These are phyloP conservation scores for Tenodera sinensis DNA, from an alignment of 2,888 invertebrate species.

Conservation along the genomic window DNA sequence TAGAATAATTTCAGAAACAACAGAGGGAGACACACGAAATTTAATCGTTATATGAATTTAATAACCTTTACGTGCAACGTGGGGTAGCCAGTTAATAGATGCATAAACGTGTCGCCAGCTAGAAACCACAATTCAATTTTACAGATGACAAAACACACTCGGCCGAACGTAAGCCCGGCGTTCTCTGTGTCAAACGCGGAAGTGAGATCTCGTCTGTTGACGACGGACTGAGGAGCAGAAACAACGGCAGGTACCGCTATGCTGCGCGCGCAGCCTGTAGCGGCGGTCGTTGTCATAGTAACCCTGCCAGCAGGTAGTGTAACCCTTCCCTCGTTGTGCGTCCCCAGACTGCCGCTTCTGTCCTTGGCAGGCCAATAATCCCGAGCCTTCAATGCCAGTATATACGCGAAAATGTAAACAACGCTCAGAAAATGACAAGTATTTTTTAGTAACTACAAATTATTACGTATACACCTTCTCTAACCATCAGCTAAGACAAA, in stretches of 20 bases:
- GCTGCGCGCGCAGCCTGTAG: constrained; percentile 4
- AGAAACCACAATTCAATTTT: too few relatives aligned
- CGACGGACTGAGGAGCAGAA: not conserved
- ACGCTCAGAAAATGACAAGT: not conserved
- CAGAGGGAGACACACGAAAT: too few relatives aligned
- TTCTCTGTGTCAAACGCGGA: not conserved
- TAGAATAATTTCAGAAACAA: too few relatives aligned
- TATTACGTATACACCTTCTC: too few relatives aligned
- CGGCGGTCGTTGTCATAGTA: not conserved
- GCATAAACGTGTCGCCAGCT: too few relatives aligned
- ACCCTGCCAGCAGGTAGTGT: not conserved
- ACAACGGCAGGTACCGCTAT: not conserved
- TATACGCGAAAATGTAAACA: not conserved
- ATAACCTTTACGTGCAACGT: too few relatives aligned
- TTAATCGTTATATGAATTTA: too few relatives aligned
- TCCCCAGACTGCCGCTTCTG: not conserved
- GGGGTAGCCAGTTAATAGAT: too few relatives aligned
- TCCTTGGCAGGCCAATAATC: not conserved
- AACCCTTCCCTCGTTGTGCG: constrained; percentile 7
- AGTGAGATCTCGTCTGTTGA: not conserved
- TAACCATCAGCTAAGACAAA: too few relatives aligned
- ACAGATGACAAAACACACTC: too few relatives aligned
- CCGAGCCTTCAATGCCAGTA: not conserved
- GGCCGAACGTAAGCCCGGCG: not conserved
- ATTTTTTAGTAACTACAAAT: not conserved